Conservation (phyloP, 2,113 vertebrate genomes). For the Syngnathus floridae region DNA sequence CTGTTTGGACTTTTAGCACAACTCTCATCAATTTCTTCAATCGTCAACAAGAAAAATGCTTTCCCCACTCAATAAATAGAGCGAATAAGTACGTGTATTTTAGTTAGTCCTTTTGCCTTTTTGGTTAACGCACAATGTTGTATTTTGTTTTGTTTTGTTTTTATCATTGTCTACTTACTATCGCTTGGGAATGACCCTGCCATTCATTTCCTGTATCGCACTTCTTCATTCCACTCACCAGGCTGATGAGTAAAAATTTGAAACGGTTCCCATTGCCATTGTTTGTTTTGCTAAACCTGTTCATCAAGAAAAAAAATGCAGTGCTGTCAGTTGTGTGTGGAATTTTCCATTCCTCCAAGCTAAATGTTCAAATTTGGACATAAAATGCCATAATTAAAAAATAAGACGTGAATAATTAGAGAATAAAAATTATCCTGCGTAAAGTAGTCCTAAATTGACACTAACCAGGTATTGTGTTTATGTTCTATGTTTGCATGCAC, state of each 20-base stretch:
- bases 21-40: not conserved
- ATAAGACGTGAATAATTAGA: not conserved
- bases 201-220: not conserved
- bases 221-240: not conserved
- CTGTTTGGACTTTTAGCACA: conserved; percentile 10
- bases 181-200: not conserved
- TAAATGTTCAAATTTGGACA: not conserved
- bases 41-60: conserved; percentile 1
- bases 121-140: not conserved
- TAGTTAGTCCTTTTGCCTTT: not conserved
- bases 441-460: not conserved
- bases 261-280: not conserved
- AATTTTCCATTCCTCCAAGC: not conserved
- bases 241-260: not conserved
- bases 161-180: no score
- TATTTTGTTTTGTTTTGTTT: not conserved
- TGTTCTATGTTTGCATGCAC: not conserved
- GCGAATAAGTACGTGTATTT: not conserved
- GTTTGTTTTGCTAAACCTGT: not conserved
- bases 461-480: not conserved
- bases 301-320: not conserved
- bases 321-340: not conserved
- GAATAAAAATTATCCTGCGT: not conserved
- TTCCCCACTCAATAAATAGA: not conserved
- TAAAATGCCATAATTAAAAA: not conserved